phyloP scores from a whole-genome alignment of 2,888 invertebrate species.

The Acanthopleura granulata region DNA sequence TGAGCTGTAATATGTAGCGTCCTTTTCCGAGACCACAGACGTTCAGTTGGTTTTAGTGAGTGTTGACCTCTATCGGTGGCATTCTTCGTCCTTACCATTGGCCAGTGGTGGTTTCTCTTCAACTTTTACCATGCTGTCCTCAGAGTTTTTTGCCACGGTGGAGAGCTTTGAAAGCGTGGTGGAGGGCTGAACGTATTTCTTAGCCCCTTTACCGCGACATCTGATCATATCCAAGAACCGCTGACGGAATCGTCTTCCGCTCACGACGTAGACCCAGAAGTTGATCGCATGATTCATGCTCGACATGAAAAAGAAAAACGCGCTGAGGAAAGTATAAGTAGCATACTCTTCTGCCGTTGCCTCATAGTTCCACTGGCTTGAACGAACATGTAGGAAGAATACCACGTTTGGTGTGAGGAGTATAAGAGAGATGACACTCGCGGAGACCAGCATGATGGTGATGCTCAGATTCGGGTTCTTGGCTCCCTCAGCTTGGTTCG shows the following conservation, averaged over 20 bases:
- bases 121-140: too few relatives aligned
- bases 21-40: too few relatives aligned
- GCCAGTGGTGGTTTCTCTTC: too few relatives aligned
- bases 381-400: background rate
- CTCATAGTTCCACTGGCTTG: background rate
- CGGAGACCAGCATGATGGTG: background rate
- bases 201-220: background rate
- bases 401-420: background rate
- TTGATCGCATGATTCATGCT: conserved; percentile 6
- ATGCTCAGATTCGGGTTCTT: background rate
- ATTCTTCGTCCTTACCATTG: background rate
- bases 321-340: background rate
- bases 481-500: background rate
- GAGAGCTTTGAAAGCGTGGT: conserved; percentile 3
- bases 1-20: too few relatives aligned
- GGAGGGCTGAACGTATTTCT: background rate
- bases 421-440: background rate
- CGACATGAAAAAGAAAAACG: background rate
- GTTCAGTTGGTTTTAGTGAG: too few relatives aligned
- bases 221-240: background rate
- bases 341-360: conserved; percentile 2
- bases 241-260: background rate
- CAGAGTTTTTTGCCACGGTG: background rate
- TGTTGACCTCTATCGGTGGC: background rate
- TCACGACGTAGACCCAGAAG: conserved; percentile 4